These are phyloP conservation scores for Loxodonta africana DNA, from an alignment of 2,113 vertebrate species.

Conservation along the genomic window DNA sequence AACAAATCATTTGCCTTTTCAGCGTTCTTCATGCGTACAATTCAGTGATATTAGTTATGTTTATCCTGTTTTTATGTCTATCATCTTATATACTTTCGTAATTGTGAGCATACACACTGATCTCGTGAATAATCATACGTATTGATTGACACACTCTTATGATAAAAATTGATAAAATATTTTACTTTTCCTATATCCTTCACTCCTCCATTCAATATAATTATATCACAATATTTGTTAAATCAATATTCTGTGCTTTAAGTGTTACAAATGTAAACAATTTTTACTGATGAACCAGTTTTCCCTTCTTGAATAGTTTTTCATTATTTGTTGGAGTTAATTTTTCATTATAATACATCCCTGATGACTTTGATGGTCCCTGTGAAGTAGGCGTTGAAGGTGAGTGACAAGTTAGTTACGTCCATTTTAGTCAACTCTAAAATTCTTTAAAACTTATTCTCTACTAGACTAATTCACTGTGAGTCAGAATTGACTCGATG, in stretches of 20 bases:
- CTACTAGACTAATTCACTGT: background rate
- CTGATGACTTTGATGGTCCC: background rate
- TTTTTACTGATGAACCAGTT: background rate
- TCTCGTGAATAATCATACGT: background rate
- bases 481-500: too few species aligned
- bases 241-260: background rate
- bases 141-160: background rate
- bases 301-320: background rate
- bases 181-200: background rate
- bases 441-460: slow-evolving; percentile 12
- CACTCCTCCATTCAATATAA: background rate
- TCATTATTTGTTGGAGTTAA: background rate
- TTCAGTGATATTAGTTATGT: background rate
- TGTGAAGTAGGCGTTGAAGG: background rate
- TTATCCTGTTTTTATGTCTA: background rate
- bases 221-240: background rate
- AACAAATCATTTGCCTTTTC: background rate
- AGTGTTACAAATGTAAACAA: background rate
- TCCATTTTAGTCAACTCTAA: background rate
- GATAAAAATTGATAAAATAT: background rate
- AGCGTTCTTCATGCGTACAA: background rate
- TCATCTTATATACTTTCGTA: background rate
- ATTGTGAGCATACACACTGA: background rate
- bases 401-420: background rate
- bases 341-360: background rate